A percentile compares a stretch with the other conserved stretches of the same genome.
Evolutionary conservation across 2,888 invertebrate species (phyloP).

Genomic region (Conomelus anceps): DNA sequence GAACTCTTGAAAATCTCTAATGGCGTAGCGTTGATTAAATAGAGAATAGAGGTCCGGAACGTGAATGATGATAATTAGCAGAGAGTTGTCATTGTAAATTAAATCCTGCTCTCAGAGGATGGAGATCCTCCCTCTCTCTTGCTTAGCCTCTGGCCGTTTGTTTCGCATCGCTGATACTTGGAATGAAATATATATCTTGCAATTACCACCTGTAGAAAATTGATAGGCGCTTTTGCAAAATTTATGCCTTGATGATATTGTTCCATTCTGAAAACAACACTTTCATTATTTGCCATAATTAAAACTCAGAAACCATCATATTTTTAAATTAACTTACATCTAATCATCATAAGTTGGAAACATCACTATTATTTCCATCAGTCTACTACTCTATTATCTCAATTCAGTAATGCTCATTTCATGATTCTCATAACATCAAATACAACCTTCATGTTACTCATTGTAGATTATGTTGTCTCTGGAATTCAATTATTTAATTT

Average conservation of each 20-base stretch:
- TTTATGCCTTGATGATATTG: neutral
- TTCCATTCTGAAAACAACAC: neutral
- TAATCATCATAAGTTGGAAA: no score
- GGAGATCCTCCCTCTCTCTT: neutral
- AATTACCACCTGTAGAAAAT: neutral
- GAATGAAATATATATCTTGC: neutral
- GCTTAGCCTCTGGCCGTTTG: neutral
- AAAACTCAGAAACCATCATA: no score
- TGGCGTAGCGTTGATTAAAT: neutral
- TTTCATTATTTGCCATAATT: no score
- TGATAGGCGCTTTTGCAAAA: neutral
- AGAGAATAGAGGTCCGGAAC: neutral
- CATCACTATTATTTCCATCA: no score
- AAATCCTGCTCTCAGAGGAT: neutral
- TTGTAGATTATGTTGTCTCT: no score
- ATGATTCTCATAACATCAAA: no score
- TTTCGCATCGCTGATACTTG: neutral
- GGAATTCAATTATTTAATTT: no score
- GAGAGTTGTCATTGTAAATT: neutral
- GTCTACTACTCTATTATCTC: no score
- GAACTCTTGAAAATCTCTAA: neutral
- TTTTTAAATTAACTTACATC: no score
- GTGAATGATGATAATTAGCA: neutral
- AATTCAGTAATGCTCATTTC: no score
- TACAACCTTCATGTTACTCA: no score